Conservation (phyloP, 2,888 invertebrate genomes). For the Diplolepis rosae region DNA sequence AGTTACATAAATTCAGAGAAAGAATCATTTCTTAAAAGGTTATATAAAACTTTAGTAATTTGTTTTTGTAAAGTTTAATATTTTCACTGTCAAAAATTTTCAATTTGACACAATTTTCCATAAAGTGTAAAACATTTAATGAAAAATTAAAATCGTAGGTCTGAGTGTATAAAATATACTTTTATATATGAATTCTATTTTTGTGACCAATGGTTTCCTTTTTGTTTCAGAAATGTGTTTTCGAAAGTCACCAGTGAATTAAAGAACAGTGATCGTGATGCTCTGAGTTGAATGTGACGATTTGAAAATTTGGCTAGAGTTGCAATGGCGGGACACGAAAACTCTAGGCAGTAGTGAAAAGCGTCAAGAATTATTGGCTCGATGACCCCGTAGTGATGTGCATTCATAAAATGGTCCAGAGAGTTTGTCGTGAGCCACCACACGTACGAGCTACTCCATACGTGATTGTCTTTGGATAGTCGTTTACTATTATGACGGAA, state of each 20-base stretch:
- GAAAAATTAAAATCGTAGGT: no score
- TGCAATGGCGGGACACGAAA: background rate
- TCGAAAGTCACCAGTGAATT: background rate
- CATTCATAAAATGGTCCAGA: constrained; percentile 12
- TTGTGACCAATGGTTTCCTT: background rate
- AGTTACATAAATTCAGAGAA: no score
- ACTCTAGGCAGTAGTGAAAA: background rate
- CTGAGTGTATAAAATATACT: no score
- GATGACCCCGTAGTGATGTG: background rate
- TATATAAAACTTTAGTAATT: no score
- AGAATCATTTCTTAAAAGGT: no score
- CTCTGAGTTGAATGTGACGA: background rate
- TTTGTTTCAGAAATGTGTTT: constrained; percentile 21
- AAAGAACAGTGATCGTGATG: background rate
- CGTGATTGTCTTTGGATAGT: constrained; percentile 43
- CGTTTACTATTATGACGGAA: constrained; percentile 73
- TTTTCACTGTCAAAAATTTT: no score
- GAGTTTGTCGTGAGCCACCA: constrained; percentile 18
- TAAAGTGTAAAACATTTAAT: no score
- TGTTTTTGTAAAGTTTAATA: no score
- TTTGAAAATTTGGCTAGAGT: background rate
- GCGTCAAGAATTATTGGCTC: background rate
- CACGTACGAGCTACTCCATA: constrained; percentile 34
- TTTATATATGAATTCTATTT: no score
- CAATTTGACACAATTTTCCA: no score